Conservation (phyloP, 2,888 invertebrate species). For the Ypsolopha sequella region DNA sequence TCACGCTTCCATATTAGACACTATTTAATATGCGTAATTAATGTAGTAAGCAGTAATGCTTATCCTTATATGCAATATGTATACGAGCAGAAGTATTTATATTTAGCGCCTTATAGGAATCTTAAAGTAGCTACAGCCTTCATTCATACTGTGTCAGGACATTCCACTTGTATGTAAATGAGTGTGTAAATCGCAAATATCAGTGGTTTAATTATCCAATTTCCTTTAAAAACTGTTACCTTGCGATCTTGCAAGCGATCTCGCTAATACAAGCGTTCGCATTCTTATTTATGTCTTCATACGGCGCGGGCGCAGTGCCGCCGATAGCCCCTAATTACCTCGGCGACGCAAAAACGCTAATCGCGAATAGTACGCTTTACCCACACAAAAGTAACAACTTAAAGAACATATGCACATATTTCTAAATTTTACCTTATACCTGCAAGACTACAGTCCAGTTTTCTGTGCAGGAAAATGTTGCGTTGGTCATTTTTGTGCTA, state of each 20-base stretch:
- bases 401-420: constrained; percentile 12
- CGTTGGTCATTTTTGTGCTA: background rate
- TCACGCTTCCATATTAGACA: too few species aligned
- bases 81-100: too few species aligned
- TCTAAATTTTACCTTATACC: background rate
- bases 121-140: too few species aligned
- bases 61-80: too few species aligned
- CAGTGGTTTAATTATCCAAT: constrained; percentile 5
- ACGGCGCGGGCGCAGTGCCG: constrained; percentile 32
- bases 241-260: constrained; percentile 5
- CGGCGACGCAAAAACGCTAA: constrained; percentile 63
- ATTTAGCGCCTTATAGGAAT: too few species aligned
- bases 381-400: background rate
- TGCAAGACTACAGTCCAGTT: background rate
- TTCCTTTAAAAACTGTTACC: constrained; percentile 4
- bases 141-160: background rate
- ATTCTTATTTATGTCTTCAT: constrained; percentile 69
- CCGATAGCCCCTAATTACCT: constrained; percentile 67
- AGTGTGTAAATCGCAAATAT: constrained; percentile 2
- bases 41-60: too few species aligned
- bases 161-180: background rate
- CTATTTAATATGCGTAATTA: too few species aligned
- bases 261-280: constrained; percentile 53
- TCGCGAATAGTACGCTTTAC: constrained; percentile 36
- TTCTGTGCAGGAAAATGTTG: background rate